A percentile compares a stretch with the other conserved stretches of the same genome.
phyloP scores from a whole-genome alignment of 2,888 invertebrate species.

The Athrips mouffetella region DNA sequence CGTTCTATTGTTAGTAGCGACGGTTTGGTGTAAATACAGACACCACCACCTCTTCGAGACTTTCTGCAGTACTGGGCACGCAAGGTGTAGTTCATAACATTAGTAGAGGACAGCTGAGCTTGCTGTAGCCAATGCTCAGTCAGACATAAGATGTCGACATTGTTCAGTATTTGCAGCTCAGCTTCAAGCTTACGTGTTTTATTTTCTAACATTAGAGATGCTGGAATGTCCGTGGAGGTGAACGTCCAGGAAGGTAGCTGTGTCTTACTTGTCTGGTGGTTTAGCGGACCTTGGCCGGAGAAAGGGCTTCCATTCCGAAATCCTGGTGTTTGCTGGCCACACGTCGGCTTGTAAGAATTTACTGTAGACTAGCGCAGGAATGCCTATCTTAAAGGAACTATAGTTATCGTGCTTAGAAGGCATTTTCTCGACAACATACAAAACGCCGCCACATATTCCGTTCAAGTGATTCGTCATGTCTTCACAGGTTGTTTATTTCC shows the following conservation, averaged over 20 bases:
- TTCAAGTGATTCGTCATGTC: too few species aligned
- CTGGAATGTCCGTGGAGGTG: neutral
- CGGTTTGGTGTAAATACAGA: slow-evolving; percentile 5
- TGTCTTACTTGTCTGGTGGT: neutral
- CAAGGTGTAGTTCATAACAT: slow-evolving; percentile 1
- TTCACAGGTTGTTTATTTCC: too few species aligned
- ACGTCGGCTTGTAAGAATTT: too few species aligned
- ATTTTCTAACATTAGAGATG: neutral
- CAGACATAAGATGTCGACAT: slow-evolving; percentile 1
- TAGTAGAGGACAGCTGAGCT: neutral
- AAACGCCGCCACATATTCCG: too few species aligned
- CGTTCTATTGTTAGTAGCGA: slow-evolving; percentile 4
- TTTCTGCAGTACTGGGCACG: slow-evolving; percentile 4
- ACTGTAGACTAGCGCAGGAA: too few species aligned
- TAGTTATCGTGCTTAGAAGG: too few species aligned
- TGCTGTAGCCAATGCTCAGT: slow-evolving; percentile 4
- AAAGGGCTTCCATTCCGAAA: neutral
- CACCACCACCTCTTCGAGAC: slow-evolving; percentile 4
- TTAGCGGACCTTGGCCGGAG: neutral
- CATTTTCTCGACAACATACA: too few species aligned
- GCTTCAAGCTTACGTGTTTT: slow-evolving; percentile 10
- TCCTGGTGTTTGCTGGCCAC: too few species aligned
- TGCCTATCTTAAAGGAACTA: too few species aligned
- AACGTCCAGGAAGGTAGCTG: neutral
- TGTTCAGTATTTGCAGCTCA: slow-evolving; percentile 5